phyloP scores from a whole-genome alignment of 2,888 invertebrate species.

The Crocallis elinguaria region DNA sequence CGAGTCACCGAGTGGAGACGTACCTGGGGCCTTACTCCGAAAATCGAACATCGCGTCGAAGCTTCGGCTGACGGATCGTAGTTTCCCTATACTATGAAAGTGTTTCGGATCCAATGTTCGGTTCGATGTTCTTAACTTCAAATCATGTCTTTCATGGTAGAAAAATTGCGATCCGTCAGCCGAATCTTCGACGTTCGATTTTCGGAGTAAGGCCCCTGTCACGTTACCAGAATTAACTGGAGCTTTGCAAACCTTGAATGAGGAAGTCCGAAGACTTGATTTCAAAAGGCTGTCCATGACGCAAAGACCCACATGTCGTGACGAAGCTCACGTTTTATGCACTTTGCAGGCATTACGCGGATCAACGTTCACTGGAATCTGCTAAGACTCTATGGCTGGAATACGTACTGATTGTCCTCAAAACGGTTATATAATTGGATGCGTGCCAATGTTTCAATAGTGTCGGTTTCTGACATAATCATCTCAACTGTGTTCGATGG shows the following conservation, averaged over 20 bases:
- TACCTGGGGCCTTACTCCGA: not conserved
- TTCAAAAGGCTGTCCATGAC: slow-evolving; percentile 21
- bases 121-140: too few species aligned
- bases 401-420: slow-evolving; percentile 20
- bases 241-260: slow-evolving; percentile 4
- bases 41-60: too few species aligned
- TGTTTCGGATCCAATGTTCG: too few species aligned
- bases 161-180: too few species aligned
- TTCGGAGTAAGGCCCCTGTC: too few species aligned
- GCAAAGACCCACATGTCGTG: slow-evolving; percentile 31
- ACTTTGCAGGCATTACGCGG: not conserved
- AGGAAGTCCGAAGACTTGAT: slow-evolving; percentile 28
- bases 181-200: too few species aligned
- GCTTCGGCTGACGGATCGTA: too few species aligned
- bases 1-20: not conserved
- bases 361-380: slow-evolving; percentile 10
- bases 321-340: slow-evolving; percentile 31
- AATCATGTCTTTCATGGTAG: too few species aligned
- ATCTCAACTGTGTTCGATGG: slow-evolving; percentile 16
- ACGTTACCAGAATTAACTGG: not conserved
- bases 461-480: slow-evolving; percentile 31
- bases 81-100: too few species aligned
- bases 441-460: slow-evolving; percentile 24
- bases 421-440: slow-evolving; percentile 33
- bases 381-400: slow-evolving; percentile 2